Percentiles rank a stretch among this genome's conserved stretches.
These are phyloP conservation scores for Molorchus minor DNA, from an alignment of 2,888 invertebrate species.

Conservation along the genomic window DNA sequence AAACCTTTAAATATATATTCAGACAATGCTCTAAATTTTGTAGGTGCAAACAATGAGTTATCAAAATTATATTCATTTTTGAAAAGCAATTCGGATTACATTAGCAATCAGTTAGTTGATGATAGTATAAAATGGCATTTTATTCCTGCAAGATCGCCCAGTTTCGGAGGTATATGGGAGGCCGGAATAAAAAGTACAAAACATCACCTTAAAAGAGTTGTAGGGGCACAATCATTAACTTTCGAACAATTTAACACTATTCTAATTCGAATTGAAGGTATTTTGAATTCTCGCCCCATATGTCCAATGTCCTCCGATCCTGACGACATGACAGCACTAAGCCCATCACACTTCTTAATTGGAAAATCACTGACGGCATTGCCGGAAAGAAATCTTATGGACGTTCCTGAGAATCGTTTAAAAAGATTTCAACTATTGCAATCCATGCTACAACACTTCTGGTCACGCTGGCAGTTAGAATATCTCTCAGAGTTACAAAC, in stretches of 20 bases:
- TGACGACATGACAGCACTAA: no score
- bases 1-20: conserved; percentile 21
- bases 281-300: neutral
- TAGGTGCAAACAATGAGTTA: conserved; percentile 19
- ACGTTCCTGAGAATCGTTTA: neutral
- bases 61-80: conserved; percentile 11
- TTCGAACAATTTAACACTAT: conserved; percentile 11
- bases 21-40: conserved; percentile 16
- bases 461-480: no score
- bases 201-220: conserved; percentile 16
- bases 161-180: conserved; percentile 37
- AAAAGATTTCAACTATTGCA: neutral
- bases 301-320: neutral
- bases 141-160: conserved; percentile 40
- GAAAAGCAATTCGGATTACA: conserved; percentile 4
- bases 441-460: neutral
- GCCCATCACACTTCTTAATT: neutral
- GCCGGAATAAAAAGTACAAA: no score
- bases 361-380: neutral
- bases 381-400: no score
- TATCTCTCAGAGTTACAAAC: no score
- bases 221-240: neutral
- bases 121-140: conserved; percentile 24
- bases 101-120: conserved; percentile 16
- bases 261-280: neutral